Evolutionary conservation across 2,888 invertebrate genomes (phyloP), one percentile per base, ranked within the genome.

Genomic region (Tetheella fluctuosa): DNA sequence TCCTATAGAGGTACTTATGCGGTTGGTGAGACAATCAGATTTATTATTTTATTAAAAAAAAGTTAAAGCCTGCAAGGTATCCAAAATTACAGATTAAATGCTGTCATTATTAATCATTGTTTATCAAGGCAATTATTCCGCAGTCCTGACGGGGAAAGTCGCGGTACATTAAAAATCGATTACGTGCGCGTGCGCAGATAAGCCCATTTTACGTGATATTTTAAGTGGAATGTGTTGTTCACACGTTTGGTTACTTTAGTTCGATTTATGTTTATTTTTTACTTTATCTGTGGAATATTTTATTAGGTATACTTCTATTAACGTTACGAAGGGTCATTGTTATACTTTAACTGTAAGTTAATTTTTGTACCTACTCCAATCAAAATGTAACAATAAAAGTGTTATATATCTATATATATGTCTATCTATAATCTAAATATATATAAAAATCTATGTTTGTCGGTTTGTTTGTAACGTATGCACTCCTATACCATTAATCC

Each of bases 201-300:
- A 70, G 66, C 67, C 62, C 56, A 67, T 59, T 68, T 67, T 73
- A 74, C 74, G 71, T 69, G 71, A 65, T 70, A 70, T 69, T 68
- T 71, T 77, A 79, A 83, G 81, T 81, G 80, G 79, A 79, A 79
- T 83, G 80, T 70, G 61, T 58, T 83, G 82, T 79, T 79, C 77
- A 74, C 78, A 76, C 77, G 69, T 67, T 53, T 55, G 61, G 70
- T 65, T 63, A 60, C 61, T 57, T 59, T 20, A 42, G 23, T 42
- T 61, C 59, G 66, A 76, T 77, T 75, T 75, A 77, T 70, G 66
- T 55, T 58, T 59, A 68, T 64, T 64, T 64, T 67, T 67, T 64
- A 62, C 39, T 61, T 59, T 69, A 67, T 67, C 61, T 66, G 64
- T 62, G 61, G 67, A 20, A 20, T 5, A 48, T 42, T 42, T 13